Percentiles rank a stretch among this genome's conserved stretches.
Conservation (phyloP, 1,140 invertebrate genomes). For the Elysia chlorotica region DNA sequence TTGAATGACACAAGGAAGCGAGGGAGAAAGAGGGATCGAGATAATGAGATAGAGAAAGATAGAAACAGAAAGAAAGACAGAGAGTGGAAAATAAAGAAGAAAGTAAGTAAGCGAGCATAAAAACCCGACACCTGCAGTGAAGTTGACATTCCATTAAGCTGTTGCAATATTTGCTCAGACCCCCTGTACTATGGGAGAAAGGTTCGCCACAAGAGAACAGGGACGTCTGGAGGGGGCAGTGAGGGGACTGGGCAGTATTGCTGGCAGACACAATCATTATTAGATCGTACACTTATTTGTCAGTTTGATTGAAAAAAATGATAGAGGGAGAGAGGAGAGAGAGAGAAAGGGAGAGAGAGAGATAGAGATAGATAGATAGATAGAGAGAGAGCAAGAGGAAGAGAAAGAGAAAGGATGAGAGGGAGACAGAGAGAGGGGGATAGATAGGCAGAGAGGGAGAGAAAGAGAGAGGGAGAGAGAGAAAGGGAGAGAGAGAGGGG, state of each 20-base stretch:
- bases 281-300: too few relatives aligned
- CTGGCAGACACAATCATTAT: too few relatives aligned
- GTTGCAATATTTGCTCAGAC: too few relatives aligned
- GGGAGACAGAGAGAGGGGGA: background rate
- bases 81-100: too few relatives aligned
- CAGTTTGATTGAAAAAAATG: background rate
- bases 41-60: background rate
- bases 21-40: background rate
- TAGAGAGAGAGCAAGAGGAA: constrained; percentile 7
- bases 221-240: background rate
- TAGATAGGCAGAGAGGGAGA: constrained; percentile 2
- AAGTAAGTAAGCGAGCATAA: too few relatives aligned
- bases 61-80: constrained; percentile 16
- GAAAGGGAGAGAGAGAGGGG: constrained; percentile 14
- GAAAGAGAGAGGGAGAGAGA: constrained; percentile 1
- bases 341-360: constrained; percentile 6
- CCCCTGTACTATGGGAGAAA: too few relatives aligned
- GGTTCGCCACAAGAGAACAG: too few relatives aligned
- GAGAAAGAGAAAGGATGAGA: background rate
- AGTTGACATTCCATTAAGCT: too few relatives aligned
- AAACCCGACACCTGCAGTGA: too few relatives aligned
- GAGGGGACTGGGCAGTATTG: too few relatives aligned
- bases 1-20: background rate
- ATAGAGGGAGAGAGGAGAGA: background rate
- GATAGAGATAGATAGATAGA: constrained; percentile 12